Percentiles rank a stretch among this genome's conserved stretches.
phyloP scores from a whole-genome alignment of 2,113 vertebrate genomes.

The Triplophysa tibetana region DNA sequence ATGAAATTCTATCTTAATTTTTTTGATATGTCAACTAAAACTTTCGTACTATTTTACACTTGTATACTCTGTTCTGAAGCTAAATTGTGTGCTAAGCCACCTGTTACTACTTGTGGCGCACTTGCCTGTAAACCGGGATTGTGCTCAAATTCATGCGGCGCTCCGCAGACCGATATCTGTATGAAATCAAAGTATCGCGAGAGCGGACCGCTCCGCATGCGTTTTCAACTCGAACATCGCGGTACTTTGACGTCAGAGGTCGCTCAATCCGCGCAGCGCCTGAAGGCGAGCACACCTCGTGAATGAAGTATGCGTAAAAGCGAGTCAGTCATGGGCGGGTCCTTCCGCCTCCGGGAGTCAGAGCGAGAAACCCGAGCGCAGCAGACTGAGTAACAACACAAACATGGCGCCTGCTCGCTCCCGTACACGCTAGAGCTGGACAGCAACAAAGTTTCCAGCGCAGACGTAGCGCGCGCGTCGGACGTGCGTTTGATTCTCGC shows the following conservation, averaged over 20 bases:
- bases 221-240: too few relatives aligned
- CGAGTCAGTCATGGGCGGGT: conserved; percentile 67
- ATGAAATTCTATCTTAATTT: too few relatives aligned
- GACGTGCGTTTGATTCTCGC: conserved; percentile 22
- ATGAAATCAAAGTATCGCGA: too few relatives aligned
- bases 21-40: too few relatives aligned
- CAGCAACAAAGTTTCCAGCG: conserved; percentile 64
- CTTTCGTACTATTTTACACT: too few relatives aligned
- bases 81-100: neutral
- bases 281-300: neutral
- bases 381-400: conserved; percentile 66
- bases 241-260: too few relatives aligned
- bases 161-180: too few relatives aligned
- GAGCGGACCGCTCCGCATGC: too few relatives aligned
- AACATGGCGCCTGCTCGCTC: conserved; percentile 74
- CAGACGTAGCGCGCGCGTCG: neutral
- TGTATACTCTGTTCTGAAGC: too few relatives aligned
- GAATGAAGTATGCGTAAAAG: neutral
- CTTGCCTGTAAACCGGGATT: conserved; percentile 48
- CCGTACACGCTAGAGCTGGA: conserved; percentile 61
- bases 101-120: neutral
- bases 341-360: conserved; percentile 59
- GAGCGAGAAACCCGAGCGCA: conserved; percentile 60
- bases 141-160: neutral
- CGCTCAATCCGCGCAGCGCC: neutral